Percentiles rank a stretch among this genome's conserved stretches.
These are phyloP conservation scores for Athrips mouffetella DNA, from an alignment of 2,888 invertebrate species.

Conservation along the genomic window DNA sequence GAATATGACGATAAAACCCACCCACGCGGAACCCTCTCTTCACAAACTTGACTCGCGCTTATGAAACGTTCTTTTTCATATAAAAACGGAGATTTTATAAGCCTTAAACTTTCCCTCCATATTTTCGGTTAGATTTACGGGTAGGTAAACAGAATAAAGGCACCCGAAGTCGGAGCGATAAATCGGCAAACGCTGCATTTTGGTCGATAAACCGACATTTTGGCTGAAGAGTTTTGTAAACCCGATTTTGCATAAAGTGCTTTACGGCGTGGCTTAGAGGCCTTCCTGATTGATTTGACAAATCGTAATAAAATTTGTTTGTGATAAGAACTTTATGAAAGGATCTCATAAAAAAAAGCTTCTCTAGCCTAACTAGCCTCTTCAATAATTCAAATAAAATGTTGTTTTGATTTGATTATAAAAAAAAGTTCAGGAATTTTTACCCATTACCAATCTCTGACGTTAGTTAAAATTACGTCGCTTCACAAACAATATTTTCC, in stretches of 20 bases:
- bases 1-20: not conserved
- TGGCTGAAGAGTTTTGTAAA: slow-evolving; percentile 41
- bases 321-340: slow-evolving; percentile 27
- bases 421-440: too few species aligned
- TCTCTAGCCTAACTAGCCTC: too few species aligned
- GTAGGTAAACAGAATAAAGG: slow-evolving; percentile 15
- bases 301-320: slow-evolving; percentile 42
- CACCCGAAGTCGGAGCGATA: slow-evolving; percentile 25
- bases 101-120: slow-evolving; percentile 16
- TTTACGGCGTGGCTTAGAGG: slow-evolving; percentile 39
- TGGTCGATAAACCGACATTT: slow-evolving; percentile 42
- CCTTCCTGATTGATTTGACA: slow-evolving; percentile 51
- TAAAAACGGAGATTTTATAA: slow-evolving; percentile 16
- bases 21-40: slow-evolving; percentile 1
- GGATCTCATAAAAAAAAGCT: too few species aligned
- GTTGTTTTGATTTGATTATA: too few species aligned
- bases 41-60: not conserved
- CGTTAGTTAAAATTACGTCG: too few species aligned
- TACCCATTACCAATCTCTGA: too few species aligned
- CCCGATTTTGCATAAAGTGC: slow-evolving; percentile 38
- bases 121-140: slow-evolving; percentile 24
- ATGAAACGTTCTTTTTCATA: slow-evolving; percentile 11
- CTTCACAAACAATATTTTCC: too few species aligned
- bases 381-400: too few species aligned
- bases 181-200: slow-evolving; percentile 29